phyloP scores from a whole-genome alignment of 2,113 vertebrate genomes.

The Neofelis nebulosa region DNA sequence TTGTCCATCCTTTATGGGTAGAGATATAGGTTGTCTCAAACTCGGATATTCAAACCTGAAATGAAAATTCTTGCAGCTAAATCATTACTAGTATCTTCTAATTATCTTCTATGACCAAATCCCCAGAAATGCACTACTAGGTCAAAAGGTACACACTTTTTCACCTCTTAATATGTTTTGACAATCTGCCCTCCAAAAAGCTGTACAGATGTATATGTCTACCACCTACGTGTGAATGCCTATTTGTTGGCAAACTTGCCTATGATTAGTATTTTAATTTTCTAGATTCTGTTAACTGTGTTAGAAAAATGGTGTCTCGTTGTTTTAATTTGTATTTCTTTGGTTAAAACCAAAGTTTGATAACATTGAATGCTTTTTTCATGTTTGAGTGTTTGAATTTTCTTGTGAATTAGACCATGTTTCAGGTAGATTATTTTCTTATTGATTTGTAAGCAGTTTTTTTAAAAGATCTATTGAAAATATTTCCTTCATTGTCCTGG shows the following conservation, averaged over 20 bases:
- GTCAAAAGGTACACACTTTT: background rate
- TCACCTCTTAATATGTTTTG: background rate
- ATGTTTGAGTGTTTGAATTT: slow-evolving; percentile 26
- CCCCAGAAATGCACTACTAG: background rate
- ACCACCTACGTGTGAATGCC: background rate
- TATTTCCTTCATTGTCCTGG: background rate
- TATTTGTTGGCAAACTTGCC: background rate
- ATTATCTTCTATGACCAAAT: background rate
- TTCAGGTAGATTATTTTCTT: background rate
- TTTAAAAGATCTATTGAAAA: slow-evolving; percentile 1
- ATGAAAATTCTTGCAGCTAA: slow-evolving; percentile 25
- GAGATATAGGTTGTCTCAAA: slow-evolving; percentile 3
- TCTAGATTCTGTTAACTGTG: background rate
- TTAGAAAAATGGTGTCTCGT: background rate
- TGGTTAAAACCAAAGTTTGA: background rate
- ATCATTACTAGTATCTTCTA: background rate
- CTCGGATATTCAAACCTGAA: slow-evolving; percentile 7
- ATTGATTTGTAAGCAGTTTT: background rate
- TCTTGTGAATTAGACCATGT: background rate
- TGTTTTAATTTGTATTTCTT: slow-evolving; percentile 8
- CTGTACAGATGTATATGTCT: background rate
- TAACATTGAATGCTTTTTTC: background rate
- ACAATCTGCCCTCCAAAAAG: background rate
- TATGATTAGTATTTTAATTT: background rate
- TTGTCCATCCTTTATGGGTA: background rate